Conservation (phyloP, 2,113 vertebrate genomes). For the Pseudopodoces humilis region DNA sequence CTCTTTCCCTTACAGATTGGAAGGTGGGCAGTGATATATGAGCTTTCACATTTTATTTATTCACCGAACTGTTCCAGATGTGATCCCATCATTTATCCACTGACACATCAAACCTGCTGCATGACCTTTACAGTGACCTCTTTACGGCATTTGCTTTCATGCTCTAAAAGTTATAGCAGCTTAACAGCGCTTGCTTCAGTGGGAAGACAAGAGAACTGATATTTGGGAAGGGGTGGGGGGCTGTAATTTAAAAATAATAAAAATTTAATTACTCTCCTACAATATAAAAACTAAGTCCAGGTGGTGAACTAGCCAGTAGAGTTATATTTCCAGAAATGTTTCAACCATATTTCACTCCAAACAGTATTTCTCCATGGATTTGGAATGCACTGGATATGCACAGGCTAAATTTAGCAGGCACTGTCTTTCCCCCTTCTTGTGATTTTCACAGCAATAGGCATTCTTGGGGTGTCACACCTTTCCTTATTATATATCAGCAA, state of each 20-base stretch:
- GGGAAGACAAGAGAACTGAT: conserved; percentile 74
- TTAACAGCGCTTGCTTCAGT: conserved; percentile 65
- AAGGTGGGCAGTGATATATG: conserved; percentile 88
- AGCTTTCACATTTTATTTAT: conserved; percentile 89
- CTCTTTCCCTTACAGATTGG: conserved; percentile 84
- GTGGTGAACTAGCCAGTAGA: conserved; percentile 63
- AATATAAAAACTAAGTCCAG: conserved; percentile 75
- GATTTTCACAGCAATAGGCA: conserved; percentile 65
- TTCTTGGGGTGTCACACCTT: conserved; percentile 57
- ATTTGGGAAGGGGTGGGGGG: not conserved
- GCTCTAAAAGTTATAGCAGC: conserved; percentile 77
- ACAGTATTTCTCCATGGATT: conserved; percentile 32
- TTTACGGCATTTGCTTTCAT: conserved; percentile 76
- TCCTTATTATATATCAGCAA: conserved; percentile 47
- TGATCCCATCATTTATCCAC: conserved; percentile 90
- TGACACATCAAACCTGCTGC: conserved; percentile 89
- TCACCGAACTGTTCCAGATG: conserved; percentile 92
- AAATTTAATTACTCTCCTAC: conserved; percentile 74
- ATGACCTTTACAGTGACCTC: conserved; percentile 84
- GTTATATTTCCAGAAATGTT: conserved; percentile 49
- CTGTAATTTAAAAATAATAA: conserved; percentile 72
- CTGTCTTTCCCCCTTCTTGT: conserved; percentile 51
- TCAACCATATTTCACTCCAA: conserved; percentile 32
- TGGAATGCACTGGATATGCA: conserved; percentile 49
- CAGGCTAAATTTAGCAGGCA: conserved; percentile 48